phyloP scores from a whole-genome alignment of 2,797 vertebrate genomes.

The Chiloscyllium punctatum region DNA sequence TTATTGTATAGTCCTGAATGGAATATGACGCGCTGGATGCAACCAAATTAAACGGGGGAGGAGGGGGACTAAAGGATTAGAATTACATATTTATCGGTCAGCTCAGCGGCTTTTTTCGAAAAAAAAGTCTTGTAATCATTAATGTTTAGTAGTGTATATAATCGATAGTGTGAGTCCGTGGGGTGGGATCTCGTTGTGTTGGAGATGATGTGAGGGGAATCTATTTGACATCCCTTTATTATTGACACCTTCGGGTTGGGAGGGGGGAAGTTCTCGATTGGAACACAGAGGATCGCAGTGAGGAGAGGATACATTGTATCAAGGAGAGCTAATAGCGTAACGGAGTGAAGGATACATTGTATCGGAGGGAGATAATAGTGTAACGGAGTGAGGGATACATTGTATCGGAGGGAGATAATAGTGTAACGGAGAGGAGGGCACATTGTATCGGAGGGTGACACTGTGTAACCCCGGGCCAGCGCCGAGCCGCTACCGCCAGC shows the following conservation, averaged over 20 bases:
- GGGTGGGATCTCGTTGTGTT: neutral
- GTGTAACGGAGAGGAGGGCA: neutral
- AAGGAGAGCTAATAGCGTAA: neutral
- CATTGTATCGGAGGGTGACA: neutral
- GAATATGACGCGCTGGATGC: neutral
- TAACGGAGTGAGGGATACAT: neutral
- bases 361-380: neutral
- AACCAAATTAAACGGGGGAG: neutral
- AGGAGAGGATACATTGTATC: neutral
- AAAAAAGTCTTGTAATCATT: neutral
- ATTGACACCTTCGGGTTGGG: neutral
- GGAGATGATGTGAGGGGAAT: neutral
- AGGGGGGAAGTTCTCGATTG: neutral
- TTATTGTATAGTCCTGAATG: neutral
- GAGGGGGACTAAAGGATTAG: neutral
- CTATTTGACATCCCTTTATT: neutral
- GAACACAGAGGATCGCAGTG: neutral
- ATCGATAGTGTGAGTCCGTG: too few relatives aligned
- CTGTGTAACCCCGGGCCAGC: neutral
- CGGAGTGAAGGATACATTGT: neutral
- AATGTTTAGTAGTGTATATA: accelerated
- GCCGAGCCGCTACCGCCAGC: neutral
- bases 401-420: neutral
- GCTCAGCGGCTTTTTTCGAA: neutral
- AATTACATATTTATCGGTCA: too few relatives aligned